Evolutionary conservation across 2,888 invertebrate species (phyloP).

Genomic region (Metallyticus violacea): DNA sequence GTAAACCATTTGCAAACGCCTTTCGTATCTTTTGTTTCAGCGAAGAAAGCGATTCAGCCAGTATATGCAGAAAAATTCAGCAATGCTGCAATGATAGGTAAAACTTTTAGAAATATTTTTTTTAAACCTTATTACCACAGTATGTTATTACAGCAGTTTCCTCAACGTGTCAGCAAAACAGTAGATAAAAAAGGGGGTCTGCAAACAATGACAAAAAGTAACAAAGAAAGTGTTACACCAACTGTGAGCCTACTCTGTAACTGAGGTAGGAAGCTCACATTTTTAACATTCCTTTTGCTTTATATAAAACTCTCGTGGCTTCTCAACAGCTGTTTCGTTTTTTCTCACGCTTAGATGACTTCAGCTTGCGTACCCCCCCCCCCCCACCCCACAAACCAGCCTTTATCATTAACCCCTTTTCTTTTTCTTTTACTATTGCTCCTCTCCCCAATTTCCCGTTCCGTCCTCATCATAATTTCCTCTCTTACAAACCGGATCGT

Average conservation of each 20-base stretch:
- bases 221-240: too few species aligned
- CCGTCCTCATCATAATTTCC: background rate
- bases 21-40: too few species aligned
- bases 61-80: too few species aligned
- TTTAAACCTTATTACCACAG: too few species aligned
- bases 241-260: background rate
- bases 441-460: background rate
- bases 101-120: too few species aligned
- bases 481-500: background rate
- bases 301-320: background rate
- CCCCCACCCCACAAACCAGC: background rate
- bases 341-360: background rate
- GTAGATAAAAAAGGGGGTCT: too few species aligned
- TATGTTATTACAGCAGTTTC: too few species aligned
- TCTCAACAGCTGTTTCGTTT: background rate
- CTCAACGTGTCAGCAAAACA: too few species aligned
- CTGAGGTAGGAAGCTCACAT: background rate
- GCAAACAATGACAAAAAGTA: background rate
- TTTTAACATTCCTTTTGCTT: background rate
- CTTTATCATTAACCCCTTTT: background rate
- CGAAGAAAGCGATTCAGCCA: too few species aligned
- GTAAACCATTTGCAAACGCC: too few species aligned
- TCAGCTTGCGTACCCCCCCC: background rate
- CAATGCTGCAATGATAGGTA: too few species aligned
- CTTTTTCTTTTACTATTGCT: background rate